phyloP scores from a whole-genome alignment of 2,113 vertebrate species.

The Dinomys branickii region DNA sequence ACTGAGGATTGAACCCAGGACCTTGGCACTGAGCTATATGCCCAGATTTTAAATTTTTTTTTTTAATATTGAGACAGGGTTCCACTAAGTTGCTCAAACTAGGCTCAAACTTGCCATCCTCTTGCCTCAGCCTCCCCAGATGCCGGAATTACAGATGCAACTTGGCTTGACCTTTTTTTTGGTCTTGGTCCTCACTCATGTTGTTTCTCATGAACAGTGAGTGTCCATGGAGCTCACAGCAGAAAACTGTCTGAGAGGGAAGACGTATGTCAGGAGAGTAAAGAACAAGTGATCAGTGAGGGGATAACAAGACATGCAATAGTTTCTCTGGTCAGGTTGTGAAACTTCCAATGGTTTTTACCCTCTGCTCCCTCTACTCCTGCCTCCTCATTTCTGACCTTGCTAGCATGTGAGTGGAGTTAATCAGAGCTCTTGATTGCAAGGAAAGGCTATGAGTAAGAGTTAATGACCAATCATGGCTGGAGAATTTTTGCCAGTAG shows the following conservation, averaged over 20 bases:
- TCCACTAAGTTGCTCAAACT: not conserved
- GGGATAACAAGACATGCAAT: not conserved
- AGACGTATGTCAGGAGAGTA: not conserved
- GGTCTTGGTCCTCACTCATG: not conserved
- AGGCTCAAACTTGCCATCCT: not conserved
- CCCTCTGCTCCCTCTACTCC: not conserved
- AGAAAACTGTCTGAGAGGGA: not conserved
- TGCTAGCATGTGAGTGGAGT: constrained; percentile 28
- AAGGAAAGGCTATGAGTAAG: constrained; percentile 23
- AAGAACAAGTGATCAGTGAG: not conserved
- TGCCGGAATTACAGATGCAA: not conserved
- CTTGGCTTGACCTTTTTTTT: not conserved
- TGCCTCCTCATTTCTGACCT: not conserved
- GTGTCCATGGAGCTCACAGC: not conserved
- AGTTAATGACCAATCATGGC: not conserved
- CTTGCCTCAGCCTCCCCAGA: not conserved
- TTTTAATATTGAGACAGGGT: not conserved
- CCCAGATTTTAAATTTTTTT: not conserved
- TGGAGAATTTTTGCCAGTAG: not conserved
- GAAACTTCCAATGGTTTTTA: not conserved
- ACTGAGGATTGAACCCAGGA: not conserved
- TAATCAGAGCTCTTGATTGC: constrained; percentile 46
- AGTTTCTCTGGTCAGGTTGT: not conserved
- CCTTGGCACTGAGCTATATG: not conserved
- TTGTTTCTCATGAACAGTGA: not conserved